These are phyloP conservation scores for Oryctes rhinoceros DNA, from an alignment of 1,140 invertebrate genomes.

Conservation along the genomic window DNA sequence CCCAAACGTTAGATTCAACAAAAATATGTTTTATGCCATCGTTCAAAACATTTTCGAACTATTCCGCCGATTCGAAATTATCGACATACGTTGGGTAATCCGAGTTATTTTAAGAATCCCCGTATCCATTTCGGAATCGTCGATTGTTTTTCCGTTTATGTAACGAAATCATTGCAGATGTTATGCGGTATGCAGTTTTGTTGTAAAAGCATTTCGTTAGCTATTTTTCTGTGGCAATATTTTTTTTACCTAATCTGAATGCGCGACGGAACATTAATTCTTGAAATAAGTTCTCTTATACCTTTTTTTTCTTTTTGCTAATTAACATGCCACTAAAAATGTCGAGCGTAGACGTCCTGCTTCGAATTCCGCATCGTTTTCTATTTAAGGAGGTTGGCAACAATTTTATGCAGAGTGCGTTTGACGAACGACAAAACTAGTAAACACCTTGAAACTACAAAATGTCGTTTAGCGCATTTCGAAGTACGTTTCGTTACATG, in stretches of 20 bases:
- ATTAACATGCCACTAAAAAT: constrained; percentile 15
- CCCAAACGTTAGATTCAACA: no score
- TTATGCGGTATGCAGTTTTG: not conserved
- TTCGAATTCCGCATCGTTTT: not conserved
- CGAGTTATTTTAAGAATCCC: not conserved
- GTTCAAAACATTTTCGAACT: no score
- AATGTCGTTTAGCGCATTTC: not conserved
- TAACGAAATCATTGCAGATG: not conserved
- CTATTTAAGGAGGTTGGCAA: constrained; percentile 1
- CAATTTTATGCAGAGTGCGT: not conserved
- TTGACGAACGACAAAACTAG: not conserved
- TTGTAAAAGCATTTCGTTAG: no score
- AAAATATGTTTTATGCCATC: no score
- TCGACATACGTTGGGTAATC: no score
- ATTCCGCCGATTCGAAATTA: no score
- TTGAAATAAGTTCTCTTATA: not conserved
- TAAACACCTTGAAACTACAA: not conserved
- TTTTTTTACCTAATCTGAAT: not conserved
- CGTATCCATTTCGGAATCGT: not conserved
- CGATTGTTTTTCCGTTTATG: not conserved
- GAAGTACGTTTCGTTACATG: not conserved
- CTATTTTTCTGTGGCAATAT: not conserved
- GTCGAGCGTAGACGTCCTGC: not conserved
- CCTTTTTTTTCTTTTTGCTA: not conserved
- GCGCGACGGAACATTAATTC: not conserved